Conservation (phyloP, 2,888 invertebrate species). For the Acleris cristana region DNA sequence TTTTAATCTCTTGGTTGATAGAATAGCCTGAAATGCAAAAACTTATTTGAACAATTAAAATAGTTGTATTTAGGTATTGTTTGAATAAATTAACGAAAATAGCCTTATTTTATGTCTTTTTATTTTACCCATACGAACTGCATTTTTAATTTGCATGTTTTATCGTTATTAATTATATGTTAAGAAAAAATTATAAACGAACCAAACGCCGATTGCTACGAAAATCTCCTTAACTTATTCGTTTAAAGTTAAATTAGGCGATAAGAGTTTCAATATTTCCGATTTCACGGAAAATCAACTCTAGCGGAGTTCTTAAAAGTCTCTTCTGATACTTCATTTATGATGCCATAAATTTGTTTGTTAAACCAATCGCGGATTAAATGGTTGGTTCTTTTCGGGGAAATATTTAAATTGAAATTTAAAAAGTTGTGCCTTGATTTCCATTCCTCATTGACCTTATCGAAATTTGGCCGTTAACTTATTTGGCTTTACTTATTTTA, state of each 20-base stretch:
- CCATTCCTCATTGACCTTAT: too few species aligned
- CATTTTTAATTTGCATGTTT: too few species aligned
- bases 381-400: background rate
- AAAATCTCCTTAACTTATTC: constrained; percentile 1
- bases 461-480: too few species aligned
- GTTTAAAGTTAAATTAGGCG: constrained; percentile 18
- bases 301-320: constrained; percentile 25
- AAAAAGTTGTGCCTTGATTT: too few species aligned
- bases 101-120: background rate
- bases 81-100: too few species aligned
- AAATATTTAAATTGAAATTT: background rate
- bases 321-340: constrained; percentile 8
- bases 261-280: constrained; percentile 46
- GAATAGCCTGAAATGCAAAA: too few species aligned
- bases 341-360: constrained; percentile 27
- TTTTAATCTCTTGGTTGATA: too few species aligned
- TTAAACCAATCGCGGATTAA: background rate
- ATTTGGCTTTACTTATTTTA: too few species aligned
- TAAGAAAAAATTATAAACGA: background rate
- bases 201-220: background rate
- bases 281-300: constrained; percentile 50
- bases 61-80: too few species aligned
- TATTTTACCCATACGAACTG: background rate
- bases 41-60: too few species aligned
- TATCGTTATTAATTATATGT: too few species aligned